A percentile compares a stretch with the other conserved stretches of the same genome.
phyloP scores from a whole-genome alignment of 2,888 invertebrate species.

The Sabatieria punctata region DNA sequence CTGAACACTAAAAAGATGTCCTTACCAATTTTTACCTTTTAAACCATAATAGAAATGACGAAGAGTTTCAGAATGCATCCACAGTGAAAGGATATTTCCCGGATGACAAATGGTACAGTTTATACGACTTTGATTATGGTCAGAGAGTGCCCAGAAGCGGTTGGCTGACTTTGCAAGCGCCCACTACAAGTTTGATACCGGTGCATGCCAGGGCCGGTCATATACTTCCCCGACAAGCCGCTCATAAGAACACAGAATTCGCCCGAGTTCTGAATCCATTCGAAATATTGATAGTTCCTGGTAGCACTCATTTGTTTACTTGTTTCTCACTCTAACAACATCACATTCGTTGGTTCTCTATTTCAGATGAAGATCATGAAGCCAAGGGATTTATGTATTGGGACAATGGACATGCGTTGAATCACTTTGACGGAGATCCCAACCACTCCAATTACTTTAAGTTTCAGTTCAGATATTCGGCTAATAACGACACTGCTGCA shows the following conservation, averaged over 20 bases:
- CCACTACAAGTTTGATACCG: conserved; percentile 17
- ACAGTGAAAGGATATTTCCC: conserved; percentile 31
- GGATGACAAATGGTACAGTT: conserved; percentile 28
- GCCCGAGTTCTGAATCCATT: conserved; percentile 49
- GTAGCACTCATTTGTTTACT: too few species aligned
- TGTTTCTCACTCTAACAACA: too few species aligned
- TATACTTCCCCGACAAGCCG: too few species aligned
- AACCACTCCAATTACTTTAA: too few species aligned
- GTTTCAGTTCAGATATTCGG: too few species aligned
- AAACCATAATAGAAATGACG: background rate
- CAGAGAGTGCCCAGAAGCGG: conserved; percentile 13
- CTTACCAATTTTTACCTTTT: background rate
- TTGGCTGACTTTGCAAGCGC: conserved; percentile 16
- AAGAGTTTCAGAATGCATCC: background rate
- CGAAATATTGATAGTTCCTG: conserved; percentile 46
- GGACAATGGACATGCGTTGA: conserved; percentile 72
- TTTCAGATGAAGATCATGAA: conserved; percentile 1
- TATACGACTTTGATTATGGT: conserved; percentile 17
- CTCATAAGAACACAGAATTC: too few species aligned
- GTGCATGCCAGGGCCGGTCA: too few species aligned
- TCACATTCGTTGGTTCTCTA: too few species aligned
- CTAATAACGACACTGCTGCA: too few species aligned
- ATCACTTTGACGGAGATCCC: too few species aligned
- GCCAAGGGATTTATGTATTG: conserved; percentile 55
- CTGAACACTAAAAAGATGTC: too few species aligned